Base-by-base conservation (phyloP, 2,888 invertebrate genomes). In the Trissonchulus sp. region DNA sequence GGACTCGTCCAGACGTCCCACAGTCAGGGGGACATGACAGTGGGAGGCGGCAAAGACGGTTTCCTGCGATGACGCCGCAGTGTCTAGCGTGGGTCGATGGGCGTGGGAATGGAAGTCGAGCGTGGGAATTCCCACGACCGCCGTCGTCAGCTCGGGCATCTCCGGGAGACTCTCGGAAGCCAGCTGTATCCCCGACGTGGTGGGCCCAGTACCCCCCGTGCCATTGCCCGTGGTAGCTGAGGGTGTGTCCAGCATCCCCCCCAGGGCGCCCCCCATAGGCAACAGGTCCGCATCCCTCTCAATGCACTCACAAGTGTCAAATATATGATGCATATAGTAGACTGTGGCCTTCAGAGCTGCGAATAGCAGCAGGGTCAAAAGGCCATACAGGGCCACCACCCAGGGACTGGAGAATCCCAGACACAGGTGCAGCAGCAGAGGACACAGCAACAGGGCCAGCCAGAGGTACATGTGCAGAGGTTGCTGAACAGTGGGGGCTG, bases 401-500 rank as follows among this genome's bases (percentile, higher is more conserved):
- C 3, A 60, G 28, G 71, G 31, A 2, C 2, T n/a, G 2, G 30
- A 2, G 31, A 74, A 74, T 15, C 2, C 30, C 2, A 38, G 30
- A 35, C n/a, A 77, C 68, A 81, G 68, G 72, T 81, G 81, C 71
- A 96, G 90, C 78, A 93, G 91, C 85, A 97, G 93, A 75, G 98
- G 98, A 82, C 94, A 89, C 86, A 94, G 93, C 83, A 99, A 89
- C 83, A 98, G 88, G 86, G 96, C 92, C 79, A 98, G 89, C 96
- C 97, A 99, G 83, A 97, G 88, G 88, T 99, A 99, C 78, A 99
- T 89, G 87, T 97, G 97, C 85, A 96, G 92, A 81, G 95, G 88
- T 99, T 99, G 88, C 94, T 94, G 88, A 85, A 96, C 92, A 81
- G 95, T 95, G 88, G 99, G 99, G 88, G 94, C 94, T 88, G 98